Percentiles rank a stretch among this genome's conserved stretches.
phyloP scores from a whole-genome alignment of 2,113 vertebrate species.

The Protomyctophum bolini region DNA sequence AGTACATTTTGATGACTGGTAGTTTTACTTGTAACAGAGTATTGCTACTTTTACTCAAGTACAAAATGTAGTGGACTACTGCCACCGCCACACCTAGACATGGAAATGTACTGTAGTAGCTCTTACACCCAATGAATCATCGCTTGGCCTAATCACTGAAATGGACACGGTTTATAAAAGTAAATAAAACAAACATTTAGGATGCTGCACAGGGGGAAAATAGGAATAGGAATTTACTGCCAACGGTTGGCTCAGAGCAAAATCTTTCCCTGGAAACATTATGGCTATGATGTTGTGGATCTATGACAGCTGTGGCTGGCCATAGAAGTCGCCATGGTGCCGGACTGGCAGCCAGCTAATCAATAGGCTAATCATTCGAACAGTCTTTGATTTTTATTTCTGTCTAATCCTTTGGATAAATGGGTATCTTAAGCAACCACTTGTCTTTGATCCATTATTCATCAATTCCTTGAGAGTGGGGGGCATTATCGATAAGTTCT shows the following conservation, averaged over 20 bases:
- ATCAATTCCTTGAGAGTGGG: conserved; percentile 54
- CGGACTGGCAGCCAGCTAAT: conserved; percentile 62
- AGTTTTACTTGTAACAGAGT: no score
- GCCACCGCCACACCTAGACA: no score
- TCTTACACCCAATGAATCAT: conserved; percentile 52
- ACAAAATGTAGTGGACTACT: no score
- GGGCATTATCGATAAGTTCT: conserved; percentile 56
- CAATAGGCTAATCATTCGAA: conserved; percentile 53
- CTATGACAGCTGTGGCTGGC: not conserved
- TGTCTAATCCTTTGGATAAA: conserved; percentile 58
- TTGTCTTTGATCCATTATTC: conserved; percentile 78
- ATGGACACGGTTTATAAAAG: conserved; percentile 39
- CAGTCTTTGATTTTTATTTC: conserved; percentile 60
- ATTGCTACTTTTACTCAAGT: no score
- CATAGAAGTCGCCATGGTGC: conserved; percentile 27
- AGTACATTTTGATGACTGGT: no score
- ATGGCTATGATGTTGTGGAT: not conserved
- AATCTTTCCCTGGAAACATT: conserved; percentile 26
- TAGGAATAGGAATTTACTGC: conserved; percentile 4
- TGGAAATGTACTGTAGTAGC: not conserved
- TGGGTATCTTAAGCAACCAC: conserved; percentile 68
- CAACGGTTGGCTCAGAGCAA: conserved; percentile 26
- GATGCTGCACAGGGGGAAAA: conserved; percentile 16
- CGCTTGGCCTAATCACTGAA: conserved; percentile 26
- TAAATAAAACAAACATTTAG: conserved; percentile 46